Evolutionary conservation across 2,888 invertebrate genomes (phyloP), one percentile per base, ranked within the genome.

Genomic region (Oxycera nigricornis): DNA sequence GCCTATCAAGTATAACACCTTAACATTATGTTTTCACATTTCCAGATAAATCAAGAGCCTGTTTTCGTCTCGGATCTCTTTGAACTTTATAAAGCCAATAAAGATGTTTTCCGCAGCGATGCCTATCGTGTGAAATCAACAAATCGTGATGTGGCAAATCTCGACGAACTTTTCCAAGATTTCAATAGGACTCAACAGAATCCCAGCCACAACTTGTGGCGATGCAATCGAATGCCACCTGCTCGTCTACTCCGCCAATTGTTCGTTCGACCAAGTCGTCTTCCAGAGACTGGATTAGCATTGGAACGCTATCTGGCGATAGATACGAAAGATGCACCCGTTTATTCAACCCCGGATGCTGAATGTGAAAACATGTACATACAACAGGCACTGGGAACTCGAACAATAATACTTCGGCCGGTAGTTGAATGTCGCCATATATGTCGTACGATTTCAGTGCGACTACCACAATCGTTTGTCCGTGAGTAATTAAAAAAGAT

Each of bases 321-420:
- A 72, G 91, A 95, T 82, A 93, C 93, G 79, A 87, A 89, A 39
- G 88, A 89, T 80, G 89, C 92, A 72, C 86, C 87, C 26, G 84
- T 88, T 28, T 94, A 94, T 81, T 83, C 86, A 76, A 84, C 95
- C 83, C 94, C 95, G 9, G 90, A 92, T 80, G 91, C 93, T 11
- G 94, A 95, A 83, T 95, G 95, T 82, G 91, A 91, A 79, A 93
- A 91, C 83, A 90, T 94, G 70, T 91, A 94, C 84, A 81, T 94
- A 14, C 87, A 91, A 77, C 92, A 92, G 82, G 89, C 91, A 9
- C 89, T 88, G 81, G 95, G 95, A 11, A 88, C 89, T 72, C 88
- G 95, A 80, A 88, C 90, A 72, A 88, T 95, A 76, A 87, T 91
- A 73, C 83, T 96, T 74, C 87, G 89, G 77, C 94, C 95, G n/a